Base-by-base conservation (phyloP, 1,140 invertebrate genomes). In the Ooceraea biroi region DNA sequence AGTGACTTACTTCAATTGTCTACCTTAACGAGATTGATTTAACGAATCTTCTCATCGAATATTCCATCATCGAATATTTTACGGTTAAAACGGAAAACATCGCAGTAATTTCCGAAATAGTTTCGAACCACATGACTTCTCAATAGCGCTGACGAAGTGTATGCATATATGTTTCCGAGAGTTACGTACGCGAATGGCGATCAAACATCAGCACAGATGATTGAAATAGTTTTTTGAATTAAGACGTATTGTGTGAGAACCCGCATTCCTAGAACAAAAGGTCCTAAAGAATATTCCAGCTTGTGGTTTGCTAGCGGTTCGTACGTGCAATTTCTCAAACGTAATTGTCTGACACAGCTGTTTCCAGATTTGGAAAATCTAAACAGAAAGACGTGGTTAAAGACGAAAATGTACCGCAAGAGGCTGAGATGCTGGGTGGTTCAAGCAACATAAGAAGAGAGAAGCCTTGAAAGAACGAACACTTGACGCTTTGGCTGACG, bases 401-500 rank as follows among this genome's bases (percentile, higher is more conserved):
- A 83, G 80, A 86, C 65, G 25, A 44, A 68, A 68, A 50, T 25
- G 60, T 69, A 2, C 36, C 27, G 50, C 14, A 52, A 80, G 52
- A 41, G 55, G 50, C 14, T 30, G 63, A 44, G 12, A 52, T 55
- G 57, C 17, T 50, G 71, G 50, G 19, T 14, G 44, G 52, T 48
- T 30, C 25, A 14, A 19, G n/a, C 66, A 36, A 65, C 48, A 19
- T 68, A 82, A 84, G 41, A 50, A 61, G 68, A 68, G 44, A 50
- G 73, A 58, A 66, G 61, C 22, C 87, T 85, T 83, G 85, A 77
- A 89, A 89, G 85, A 88, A 89, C 78, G 87, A 85, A 90, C 91
- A 90, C 90, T 91, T 90, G 91, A 92, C 58, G 88, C 85, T 90
- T 63, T 60, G 88, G 92, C 92, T 92, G 92, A 93, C 92, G 88